These are phyloP conservation scores for Tinea semifulvella DNA, from an alignment of 2,888 invertebrate species.

Conservation along the genomic window DNA sequence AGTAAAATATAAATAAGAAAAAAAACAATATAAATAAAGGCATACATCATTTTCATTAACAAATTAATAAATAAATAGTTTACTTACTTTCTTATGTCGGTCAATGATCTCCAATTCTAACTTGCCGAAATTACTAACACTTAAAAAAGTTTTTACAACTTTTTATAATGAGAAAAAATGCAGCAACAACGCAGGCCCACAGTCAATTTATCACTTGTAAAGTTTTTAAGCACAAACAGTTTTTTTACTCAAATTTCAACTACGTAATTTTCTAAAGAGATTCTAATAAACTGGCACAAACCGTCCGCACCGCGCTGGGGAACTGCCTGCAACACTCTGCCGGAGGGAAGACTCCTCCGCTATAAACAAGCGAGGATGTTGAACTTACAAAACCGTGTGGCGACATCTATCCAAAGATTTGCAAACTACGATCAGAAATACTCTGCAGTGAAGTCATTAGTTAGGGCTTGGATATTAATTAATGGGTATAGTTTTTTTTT, in stretches of 20 bases:
- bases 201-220: not conserved
- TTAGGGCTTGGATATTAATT: too few species aligned
- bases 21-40: too few species aligned
- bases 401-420: not conserved
- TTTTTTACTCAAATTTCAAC: not conserved
- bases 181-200: not conserved
- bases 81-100: too few species aligned
- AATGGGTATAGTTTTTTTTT: too few species aligned
- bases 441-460: too few species aligned
- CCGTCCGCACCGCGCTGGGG: not conserved
- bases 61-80: too few species aligned
- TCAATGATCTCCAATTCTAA: not conserved
- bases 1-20: too few species aligned
- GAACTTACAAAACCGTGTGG: not conserved
- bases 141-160: not conserved
- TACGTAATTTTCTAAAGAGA: not conserved
- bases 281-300: not conserved
- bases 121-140: conserved; percentile 9
- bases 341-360: too few species aligned
- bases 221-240: not conserved
- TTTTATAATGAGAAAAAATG: not conserved
- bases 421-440: too few species aligned
- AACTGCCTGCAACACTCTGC: too few species aligned
- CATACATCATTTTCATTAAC: too few species aligned
- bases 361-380: too few species aligned